Conservation (phyloP, 1,140 invertebrate genomes). For the Frieseomelitta varia region DNA sequence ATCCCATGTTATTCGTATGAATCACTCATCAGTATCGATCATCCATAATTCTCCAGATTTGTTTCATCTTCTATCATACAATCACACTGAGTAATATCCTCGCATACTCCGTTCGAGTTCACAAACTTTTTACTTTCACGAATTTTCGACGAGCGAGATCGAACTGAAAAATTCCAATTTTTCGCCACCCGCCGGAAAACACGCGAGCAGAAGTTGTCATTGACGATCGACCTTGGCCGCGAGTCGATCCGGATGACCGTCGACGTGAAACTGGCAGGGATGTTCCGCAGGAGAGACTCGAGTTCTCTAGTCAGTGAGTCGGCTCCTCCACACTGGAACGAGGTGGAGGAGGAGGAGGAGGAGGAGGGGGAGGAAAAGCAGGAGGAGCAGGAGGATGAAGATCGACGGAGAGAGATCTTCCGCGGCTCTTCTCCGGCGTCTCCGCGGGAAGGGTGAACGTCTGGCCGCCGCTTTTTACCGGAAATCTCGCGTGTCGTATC, state of each 20-base stretch:
- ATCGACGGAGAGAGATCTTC: constrained; percentile 51
- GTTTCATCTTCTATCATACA: background rate
- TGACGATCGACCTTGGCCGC: constrained; percentile 59
- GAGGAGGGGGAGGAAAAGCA: constrained; percentile 28
- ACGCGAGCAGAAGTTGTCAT: background rate
- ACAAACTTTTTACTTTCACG: background rate
- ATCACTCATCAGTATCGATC: background rate
- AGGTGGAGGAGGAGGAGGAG: constrained; percentile 53
- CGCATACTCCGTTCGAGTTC: background rate
- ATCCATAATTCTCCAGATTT: background rate
- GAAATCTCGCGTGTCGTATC: background rate
- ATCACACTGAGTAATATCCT: background rate
- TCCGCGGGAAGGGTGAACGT: constrained; percentile 36
- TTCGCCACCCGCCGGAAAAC: background rate
- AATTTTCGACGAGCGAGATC: background rate
- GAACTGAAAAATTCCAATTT: background rate
- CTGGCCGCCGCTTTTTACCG: constrained; percentile 6
- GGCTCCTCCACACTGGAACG: constrained; percentile 61
- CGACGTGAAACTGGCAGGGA: constrained; percentile 69
- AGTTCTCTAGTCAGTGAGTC: constrained; percentile 63
- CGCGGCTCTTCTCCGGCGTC: background rate
- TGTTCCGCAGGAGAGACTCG: constrained; percentile 64
- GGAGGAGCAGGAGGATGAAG: constrained; percentile 53
- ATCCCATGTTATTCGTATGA: background rate
- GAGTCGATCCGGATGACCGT: constrained; percentile 69